These are phyloP conservation scores for Hetaerina titia DNA, from an alignment of 2,888 invertebrate genomes.

Conservation along the genomic window DNA sequence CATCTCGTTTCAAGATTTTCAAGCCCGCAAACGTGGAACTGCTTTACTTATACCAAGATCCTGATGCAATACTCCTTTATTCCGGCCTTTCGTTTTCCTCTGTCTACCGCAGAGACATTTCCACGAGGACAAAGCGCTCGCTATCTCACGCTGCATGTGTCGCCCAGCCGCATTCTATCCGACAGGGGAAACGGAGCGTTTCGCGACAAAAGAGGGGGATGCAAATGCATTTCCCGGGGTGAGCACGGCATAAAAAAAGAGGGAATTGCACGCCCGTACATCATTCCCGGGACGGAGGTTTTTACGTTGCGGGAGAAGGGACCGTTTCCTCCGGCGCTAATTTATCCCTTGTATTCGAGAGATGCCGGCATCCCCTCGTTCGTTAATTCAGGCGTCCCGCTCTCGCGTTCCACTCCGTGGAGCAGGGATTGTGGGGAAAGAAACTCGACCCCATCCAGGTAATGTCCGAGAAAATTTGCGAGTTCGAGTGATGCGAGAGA, in stretches of 20 bases:
- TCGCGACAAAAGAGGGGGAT: not conserved
- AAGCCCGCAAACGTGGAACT: no score
- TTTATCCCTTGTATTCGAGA: not conserved
- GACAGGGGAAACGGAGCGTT: not conserved
- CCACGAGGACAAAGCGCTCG: not conserved
- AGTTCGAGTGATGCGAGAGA: not conserved
- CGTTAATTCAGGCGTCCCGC: no score
- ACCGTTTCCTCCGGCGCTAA: not conserved
- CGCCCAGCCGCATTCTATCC: not conserved
- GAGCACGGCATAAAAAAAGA: not conserved
- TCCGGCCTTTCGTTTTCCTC: not conserved
- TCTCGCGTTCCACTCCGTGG: no score
- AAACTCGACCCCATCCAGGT: no score
- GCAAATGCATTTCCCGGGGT: not conserved
- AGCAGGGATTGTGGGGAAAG: no score
- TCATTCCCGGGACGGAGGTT: not conserved
- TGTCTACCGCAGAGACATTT: not conserved
- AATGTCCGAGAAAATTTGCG: not conserved
- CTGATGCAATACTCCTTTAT: no score
- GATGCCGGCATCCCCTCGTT: no score
- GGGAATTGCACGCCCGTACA: not conserved
- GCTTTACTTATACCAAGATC: no score
- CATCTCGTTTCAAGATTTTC: no score
- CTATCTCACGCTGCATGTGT: not conserved
- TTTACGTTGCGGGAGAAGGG: not conserved